These are phyloP conservation scores for Parus major DNA, from an alignment of 2,113 vertebrate species.

Conservation along the genomic window DNA sequence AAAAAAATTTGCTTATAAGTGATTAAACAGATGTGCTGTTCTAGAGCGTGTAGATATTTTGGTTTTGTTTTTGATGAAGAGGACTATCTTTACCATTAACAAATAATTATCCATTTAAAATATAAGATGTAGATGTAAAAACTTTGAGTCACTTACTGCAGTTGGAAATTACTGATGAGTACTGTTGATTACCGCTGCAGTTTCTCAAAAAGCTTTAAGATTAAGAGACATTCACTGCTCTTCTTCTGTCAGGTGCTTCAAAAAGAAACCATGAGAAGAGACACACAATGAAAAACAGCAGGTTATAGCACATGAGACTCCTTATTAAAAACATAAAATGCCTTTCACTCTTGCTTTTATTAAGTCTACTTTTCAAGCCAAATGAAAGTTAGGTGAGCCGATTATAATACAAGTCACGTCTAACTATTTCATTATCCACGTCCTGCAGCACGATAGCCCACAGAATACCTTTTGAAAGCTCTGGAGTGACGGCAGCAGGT, in stretches of 20 bases:
- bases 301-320: conserved; percentile 71
- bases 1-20: conserved; percentile 18
- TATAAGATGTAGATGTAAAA: conserved; percentile 5
- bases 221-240: conserved; percentile 69
- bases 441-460: conserved; percentile 79
- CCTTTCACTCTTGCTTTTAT: conserved; percentile 76
- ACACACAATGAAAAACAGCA: conserved; percentile 74
- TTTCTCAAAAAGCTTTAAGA: conserved; percentile 68
- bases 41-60: not conserved
- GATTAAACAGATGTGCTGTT: conserved; percentile 20
- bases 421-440: conserved; percentile 82
- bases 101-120: conserved; percentile 4
- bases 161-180: conserved; percentile 62
- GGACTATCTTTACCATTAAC: not conserved
- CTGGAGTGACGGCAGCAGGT: conserved; percentile 74
- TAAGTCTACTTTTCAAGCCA: conserved; percentile 78
- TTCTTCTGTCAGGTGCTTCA: conserved; percentile 64
- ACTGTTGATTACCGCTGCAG: conserved; percentile 65
- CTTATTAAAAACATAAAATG: conserved; percentile 81
- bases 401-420: conserved; percentile 82
- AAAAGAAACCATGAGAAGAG: conserved; percentile 66
- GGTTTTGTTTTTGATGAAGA: not conserved
- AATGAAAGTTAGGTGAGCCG: conserved; percentile 76
- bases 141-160: conserved; percentile 55
- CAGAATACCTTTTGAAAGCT: conserved; percentile 83